A percentile compares a stretch with the other conserved stretches of the same genome.
These are phyloP conservation scores for Opisthograptis luteolata DNA, from an alignment of 2,888 invertebrate genomes.

Conservation along the genomic window DNA sequence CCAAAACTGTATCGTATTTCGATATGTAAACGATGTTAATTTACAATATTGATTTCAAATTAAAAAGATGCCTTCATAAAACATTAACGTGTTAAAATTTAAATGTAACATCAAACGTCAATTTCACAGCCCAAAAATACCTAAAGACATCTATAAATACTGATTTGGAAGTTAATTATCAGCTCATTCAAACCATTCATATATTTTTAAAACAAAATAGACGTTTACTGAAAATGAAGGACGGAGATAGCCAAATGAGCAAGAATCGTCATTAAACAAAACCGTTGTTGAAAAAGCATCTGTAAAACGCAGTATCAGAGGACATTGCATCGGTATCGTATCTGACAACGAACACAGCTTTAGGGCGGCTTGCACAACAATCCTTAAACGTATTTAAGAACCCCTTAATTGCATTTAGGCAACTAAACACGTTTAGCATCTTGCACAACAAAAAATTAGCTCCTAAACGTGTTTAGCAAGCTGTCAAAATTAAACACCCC, in stretches of 20 bases:
- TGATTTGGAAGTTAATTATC: conserved; percentile 17
- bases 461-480: too few species aligned
- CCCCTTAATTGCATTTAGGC: too few species aligned
- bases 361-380: too few species aligned
- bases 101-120: conserved; percentile 22
- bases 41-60: conserved; percentile 5
- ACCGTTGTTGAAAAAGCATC: conserved; percentile 22
- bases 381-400: too few species aligned
- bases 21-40: conserved; percentile 24
- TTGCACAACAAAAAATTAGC: too few species aligned
- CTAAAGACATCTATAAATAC: conserved; percentile 31
- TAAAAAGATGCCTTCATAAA: conserved; percentile 28
- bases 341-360: conserved; percentile 60
- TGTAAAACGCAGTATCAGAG: conserved; percentile 16
- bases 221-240: conserved; percentile 58
- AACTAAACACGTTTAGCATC: too few species aligned
- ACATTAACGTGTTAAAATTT: conserved; percentile 11
- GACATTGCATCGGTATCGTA: conserved; percentile 38
- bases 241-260: conserved; percentile 74
- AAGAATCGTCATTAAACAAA: conserved; percentile 49
- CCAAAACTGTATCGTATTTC: conserved; percentile 5
- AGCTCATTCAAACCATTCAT: conserved; percentile 17
- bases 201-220: conserved; percentile 27
- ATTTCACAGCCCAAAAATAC: conserved; percentile 39
- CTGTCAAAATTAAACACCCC: too few species aligned